These are phyloP conservation scores for Parauchenoglanis ngamensis DNA, from an alignment of 2,797 vertebrate species.

Conservation along the genomic window DNA sequence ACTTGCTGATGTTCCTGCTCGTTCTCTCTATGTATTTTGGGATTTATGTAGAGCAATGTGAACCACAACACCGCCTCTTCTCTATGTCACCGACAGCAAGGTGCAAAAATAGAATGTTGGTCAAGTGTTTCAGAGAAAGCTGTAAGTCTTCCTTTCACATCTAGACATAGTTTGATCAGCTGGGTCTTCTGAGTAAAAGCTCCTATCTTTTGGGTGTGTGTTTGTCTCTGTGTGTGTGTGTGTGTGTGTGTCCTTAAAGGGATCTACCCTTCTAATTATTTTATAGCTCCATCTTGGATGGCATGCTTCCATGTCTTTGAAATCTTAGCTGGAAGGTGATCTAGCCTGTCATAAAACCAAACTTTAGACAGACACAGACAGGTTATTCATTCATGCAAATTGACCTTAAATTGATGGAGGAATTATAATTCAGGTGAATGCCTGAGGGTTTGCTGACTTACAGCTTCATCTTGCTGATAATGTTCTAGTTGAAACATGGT, in stretches of 20 bases:
- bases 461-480: not conserved
- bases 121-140: conserved; percentile 72
- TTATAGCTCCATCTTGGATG: not conserved
- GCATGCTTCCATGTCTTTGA: not conserved
- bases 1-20: conserved; percentile 10
- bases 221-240: not conserved
- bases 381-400: conserved; percentile 2
- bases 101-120: conserved; percentile 76
- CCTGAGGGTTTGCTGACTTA: not conserved
- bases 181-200: conserved; percentile 69
- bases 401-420: conserved; percentile 4
- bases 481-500: not conserved
- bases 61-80: conserved; percentile 64
- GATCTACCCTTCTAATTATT: conserved; percentile 9
- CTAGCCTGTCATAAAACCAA: conserved; percentile 16
- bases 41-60: conserved; percentile 4
- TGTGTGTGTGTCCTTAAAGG: conserved; percentile 14
- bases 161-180: conserved; percentile 72
- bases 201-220: not conserved
- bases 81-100: conserved; percentile 62
- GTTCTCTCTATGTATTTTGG: conserved; percentile 4
- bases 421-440: not conserved
- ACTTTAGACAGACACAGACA: conserved; percentile 30
- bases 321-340: conserved; percentile 7
- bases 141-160: conserved; percentile 68